Conservation (phyloP, 2,888 invertebrate species). For the Ormyrus pomaceus region DNA sequence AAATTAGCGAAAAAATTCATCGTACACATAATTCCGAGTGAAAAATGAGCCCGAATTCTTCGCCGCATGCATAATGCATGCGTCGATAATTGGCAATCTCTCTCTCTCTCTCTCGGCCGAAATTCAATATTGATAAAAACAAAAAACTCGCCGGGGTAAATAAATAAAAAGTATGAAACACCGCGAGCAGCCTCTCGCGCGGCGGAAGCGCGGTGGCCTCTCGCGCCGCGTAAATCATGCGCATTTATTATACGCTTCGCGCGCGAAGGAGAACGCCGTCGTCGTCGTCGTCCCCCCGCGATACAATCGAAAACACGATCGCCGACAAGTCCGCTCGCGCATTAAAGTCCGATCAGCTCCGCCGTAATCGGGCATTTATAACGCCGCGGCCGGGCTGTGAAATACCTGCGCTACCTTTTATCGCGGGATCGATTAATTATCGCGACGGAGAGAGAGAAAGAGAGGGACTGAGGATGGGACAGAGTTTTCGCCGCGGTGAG, state of each 20-base stretch:
- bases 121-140: conserved; percentile 29
- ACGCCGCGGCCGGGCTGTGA: conserved; percentile 56
- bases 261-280: not conserved
- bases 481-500: conserved; percentile 51
- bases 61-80: not conserved
- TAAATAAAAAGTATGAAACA: conserved; percentile 28
- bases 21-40: too few relatives aligned
- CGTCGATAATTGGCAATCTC: conserved; percentile 16
- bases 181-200: too few relatives aligned
- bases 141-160: conserved; percentile 2
- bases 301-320: conserved; percentile 61
- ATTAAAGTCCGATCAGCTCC: conserved; percentile 46
- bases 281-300: conserved; percentile 35
- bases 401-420: conserved; percentile 57
- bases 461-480: not conserved
- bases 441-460: conserved; percentile 33
- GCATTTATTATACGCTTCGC: conserved; percentile 35
- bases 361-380: conserved; percentile 55
- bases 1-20: too few relatives aligned
- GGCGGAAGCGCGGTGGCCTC: conserved; percentile 12
- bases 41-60: not conserved
- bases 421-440: conserved; percentile 68
- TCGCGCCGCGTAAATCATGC: conserved; percentile 36
- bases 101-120: not conserved
- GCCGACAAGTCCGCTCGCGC: conserved; percentile 57